Conservation (phyloP, 1,140 invertebrate species). For the Andricus grossulariae region DNA sequence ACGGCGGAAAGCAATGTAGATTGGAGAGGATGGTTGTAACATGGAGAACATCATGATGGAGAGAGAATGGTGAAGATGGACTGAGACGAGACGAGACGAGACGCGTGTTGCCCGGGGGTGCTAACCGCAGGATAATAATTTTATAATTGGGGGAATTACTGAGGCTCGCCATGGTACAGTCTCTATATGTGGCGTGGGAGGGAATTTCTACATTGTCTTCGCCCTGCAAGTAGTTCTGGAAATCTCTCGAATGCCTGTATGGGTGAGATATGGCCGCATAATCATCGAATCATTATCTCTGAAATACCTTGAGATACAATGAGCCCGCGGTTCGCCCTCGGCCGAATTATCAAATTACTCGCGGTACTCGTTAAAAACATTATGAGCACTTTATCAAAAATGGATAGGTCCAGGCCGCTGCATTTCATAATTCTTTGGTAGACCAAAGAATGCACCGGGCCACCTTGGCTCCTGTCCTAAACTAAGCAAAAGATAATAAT, state of each 20-base stretch:
- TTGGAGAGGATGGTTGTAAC: slow-evolving; percentile 40
- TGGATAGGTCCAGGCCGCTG: slow-evolving; percentile 39
- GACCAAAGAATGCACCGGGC: not conserved
- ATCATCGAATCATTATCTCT: slow-evolving; percentile 74
- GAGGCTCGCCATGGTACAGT: slow-evolving; percentile 69
- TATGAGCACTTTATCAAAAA: slow-evolving; percentile 71
- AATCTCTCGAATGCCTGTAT: slow-evolving; percentile 67
- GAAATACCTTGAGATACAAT: slow-evolving; percentile 46
- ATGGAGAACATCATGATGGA: slow-evolving; percentile 38
- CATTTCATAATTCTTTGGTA: not conserved
- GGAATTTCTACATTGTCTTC: slow-evolving; percentile 70
- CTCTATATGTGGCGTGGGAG: slow-evolving; percentile 70
- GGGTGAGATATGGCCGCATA: slow-evolving; percentile 74
- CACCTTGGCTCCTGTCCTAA: slow-evolving; percentile 8
- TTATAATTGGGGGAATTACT: slow-evolving; percentile 76
- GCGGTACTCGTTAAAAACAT: slow-evolving; percentile 71
- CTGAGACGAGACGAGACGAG: slow-evolving; percentile 62
- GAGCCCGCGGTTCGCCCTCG: slow-evolving; percentile 47
- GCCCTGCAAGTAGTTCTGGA: slow-evolving; percentile 56
- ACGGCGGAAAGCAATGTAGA: slow-evolving; percentile 47
- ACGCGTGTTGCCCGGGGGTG: slow-evolving; percentile 73
- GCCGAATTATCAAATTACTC: slow-evolving; percentile 74
- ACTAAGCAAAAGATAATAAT: not conserved
- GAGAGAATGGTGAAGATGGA: slow-evolving; percentile 55
- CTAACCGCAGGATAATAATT: slow-evolving; percentile 76